Evolutionary conservation across 2,888 invertebrate species (phyloP).

Genomic region (Parascotia fuliginaria): DNA sequence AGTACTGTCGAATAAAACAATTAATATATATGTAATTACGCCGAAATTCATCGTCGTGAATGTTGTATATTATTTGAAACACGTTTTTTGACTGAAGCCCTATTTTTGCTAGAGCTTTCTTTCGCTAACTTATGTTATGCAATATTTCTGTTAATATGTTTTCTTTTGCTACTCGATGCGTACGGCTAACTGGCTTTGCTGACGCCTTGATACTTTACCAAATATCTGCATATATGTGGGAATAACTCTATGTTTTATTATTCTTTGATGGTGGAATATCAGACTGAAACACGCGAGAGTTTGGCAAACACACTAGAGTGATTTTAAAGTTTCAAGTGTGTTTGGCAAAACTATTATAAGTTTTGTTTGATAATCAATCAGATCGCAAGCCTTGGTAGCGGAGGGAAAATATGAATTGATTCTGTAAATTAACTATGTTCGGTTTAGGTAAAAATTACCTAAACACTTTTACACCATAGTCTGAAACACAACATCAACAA

Average conservation of each 20-base stretch:
- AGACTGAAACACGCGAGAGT: too few species aligned
- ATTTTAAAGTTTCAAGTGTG: too few species aligned
- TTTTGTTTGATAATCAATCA: too few species aligned
- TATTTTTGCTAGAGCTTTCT: not conserved
- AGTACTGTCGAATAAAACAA: not conserved
- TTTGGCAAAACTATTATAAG: too few species aligned
- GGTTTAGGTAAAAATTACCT: too few species aligned
- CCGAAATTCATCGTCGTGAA: constrained; percentile 6
- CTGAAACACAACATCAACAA: constrained; percentile 1
- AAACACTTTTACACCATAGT: not conserved
- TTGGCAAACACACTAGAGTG: too few species aligned
- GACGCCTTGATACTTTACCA: not conserved
- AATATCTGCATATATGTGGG: constrained; percentile 4
- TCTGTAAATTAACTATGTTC: too few species aligned
- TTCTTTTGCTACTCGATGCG: not conserved
- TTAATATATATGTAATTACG: not conserved
- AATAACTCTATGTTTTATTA: constrained; percentile 4
- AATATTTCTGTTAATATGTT: constrained; percentile 1
- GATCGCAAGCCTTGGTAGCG: too few species aligned
- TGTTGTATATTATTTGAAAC: not conserved
- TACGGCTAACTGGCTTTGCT: not conserved
- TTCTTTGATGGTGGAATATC: not conserved
- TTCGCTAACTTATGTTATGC: not conserved
- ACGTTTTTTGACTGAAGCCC: constrained; percentile 3
- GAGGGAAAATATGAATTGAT: too few species aligned